Conservation (phyloP, 2,113 vertebrate species). For the Sterrhoptilus dennistouni region DNA sequence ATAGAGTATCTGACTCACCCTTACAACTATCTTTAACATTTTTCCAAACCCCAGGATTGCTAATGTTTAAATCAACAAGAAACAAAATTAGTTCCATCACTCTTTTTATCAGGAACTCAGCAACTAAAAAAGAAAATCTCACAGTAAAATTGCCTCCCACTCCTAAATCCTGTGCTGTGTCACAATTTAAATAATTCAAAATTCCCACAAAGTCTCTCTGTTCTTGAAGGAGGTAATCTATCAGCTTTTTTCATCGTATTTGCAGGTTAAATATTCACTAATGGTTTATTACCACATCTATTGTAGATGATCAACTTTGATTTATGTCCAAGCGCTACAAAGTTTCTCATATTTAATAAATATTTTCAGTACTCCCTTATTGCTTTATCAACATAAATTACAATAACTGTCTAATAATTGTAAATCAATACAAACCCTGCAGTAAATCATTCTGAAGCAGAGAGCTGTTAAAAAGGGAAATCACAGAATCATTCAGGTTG, state of each 20-base stretch:
- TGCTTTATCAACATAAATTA: constrained; percentile 65
- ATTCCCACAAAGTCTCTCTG: neutral
- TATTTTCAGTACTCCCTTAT: constrained; percentile 33
- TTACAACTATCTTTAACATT: neutral
- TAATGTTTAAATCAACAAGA: neutral
- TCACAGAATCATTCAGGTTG: neutral
- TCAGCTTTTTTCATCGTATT: neutral
- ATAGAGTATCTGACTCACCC: neutral
- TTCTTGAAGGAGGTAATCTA: neutral
- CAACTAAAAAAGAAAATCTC: neutral
- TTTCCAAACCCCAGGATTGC: neutral
- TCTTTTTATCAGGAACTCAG: neutral
- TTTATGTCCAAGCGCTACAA: neutral
- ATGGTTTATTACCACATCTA: constrained; percentile 22
- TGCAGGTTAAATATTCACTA: constrained; percentile 51
- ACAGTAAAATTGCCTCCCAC: neutral
- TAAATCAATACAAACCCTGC: constrained; percentile 53
- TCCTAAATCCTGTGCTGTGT: neutral
- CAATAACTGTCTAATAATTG: constrained; percentile 49
- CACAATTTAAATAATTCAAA: neutral
- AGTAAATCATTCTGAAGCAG: constrained; percentile 50
- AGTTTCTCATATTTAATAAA: constrained; percentile 41
- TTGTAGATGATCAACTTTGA: constrained; percentile 17
- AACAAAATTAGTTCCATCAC: neutral
- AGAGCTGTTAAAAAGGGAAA: constrained; percentile 35